Percentiles rank a stretch among this genome's conserved stretches.
Conservation (phyloP, 53 echinoderm and acorn worm species). For the Apostichopus leukothele region DNA sequence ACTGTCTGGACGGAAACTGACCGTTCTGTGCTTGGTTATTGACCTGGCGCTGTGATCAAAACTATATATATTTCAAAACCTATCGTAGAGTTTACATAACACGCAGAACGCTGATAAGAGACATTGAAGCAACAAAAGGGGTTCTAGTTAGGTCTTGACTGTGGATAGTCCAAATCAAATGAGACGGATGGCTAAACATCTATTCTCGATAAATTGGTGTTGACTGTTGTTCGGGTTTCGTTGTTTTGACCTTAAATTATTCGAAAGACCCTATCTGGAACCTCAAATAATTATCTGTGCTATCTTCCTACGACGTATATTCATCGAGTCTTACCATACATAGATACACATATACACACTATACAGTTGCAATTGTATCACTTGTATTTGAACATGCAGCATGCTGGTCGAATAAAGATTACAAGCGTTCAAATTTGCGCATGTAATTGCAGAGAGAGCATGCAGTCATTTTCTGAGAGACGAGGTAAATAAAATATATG, state of each 20-base stretch:
- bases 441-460: too few species aligned
- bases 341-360: too few species aligned
- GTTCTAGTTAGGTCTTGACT: neutral
- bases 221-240: neutral
- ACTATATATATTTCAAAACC: neutral
- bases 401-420: too few species aligned
- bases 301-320: too few species aligned
- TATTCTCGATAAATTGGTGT: too few species aligned
- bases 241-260: neutral
- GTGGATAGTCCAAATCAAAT: neutral
- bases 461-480: too few species aligned
- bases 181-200: neutral
- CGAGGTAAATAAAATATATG: too few species aligned
- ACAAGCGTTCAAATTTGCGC: too few species aligned
- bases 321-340: too few species aligned
- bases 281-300: neutral
- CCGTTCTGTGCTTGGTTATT: neutral
- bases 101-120: neutral
- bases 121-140: neutral
- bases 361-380: too few species aligned
- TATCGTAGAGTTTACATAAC: too few species aligned
- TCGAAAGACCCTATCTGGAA: neutral
- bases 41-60: neutral
- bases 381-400: too few species aligned
- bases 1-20: neutral